Percentiles rank a stretch among this genome's conserved stretches.
phyloP scores from a whole-genome alignment of 2,797 vertebrate genomes.

The Margarornis squamiger region DNA sequence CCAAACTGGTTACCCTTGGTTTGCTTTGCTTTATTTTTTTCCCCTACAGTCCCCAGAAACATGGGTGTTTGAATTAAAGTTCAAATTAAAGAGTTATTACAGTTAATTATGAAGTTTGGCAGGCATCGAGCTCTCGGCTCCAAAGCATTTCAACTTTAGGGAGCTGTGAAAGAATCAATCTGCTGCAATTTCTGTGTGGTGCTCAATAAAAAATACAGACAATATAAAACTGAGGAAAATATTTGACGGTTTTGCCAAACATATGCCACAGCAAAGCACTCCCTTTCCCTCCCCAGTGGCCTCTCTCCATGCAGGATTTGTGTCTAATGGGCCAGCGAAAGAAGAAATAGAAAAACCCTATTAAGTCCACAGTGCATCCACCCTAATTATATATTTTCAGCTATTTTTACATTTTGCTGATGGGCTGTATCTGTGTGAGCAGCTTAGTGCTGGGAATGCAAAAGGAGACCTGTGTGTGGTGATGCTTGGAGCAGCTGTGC shows the following conservation, averaged over 20 bases:
- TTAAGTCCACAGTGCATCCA: background rate
- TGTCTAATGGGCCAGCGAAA: background rate
- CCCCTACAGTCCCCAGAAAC: background rate
- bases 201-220: background rate
- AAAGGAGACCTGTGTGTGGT: background rate
- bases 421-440: background rate
- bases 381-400: conserved; percentile 23
- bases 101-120: conserved; percentile 51
- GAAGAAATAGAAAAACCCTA: conserved; percentile 15
- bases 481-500: background rate
- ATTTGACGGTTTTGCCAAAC: conserved; percentile 16
- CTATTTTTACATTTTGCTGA: conserved; percentile 58
- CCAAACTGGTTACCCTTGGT: background rate
- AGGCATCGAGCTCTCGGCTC: background rate
- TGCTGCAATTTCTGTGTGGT: background rate
- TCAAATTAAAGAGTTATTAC: conserved; percentile 43
- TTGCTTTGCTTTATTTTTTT: background rate
- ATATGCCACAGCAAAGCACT: background rate
- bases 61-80: conserved; percentile 11
- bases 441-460: background rate
- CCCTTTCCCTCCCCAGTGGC: background rate
- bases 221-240: conserved; percentile 22
- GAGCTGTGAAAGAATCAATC: conserved; percentile 44
- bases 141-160: conserved; percentile 18
- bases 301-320: background rate